Evolutionary conservation across 37 sponge, comb jelly and placozoan species (phyloP).

Genomic region (Cladorhizidae sp.): DNA sequence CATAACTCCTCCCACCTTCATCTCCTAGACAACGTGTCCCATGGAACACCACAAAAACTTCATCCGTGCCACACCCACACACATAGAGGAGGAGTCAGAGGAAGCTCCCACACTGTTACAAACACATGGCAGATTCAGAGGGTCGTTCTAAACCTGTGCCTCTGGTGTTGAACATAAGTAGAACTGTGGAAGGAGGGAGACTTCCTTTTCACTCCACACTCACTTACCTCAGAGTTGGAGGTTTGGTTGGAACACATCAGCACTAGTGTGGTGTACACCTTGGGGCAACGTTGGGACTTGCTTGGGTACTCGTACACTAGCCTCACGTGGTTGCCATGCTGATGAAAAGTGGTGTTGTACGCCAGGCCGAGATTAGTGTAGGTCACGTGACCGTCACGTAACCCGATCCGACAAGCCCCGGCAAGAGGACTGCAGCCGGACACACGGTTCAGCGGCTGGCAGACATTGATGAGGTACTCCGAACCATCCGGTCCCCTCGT

Average conservation of each 20-base stretch:
- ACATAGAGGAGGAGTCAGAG: too few species aligned
- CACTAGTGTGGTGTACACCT: conserved; percentile 22
- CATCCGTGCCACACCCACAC: too few species aligned
- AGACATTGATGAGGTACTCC: conserved; percentile 67
- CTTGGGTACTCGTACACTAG: conserved; percentile 38
- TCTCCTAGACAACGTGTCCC: too few species aligned
- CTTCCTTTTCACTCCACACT: too few species aligned
- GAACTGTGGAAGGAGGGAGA: too few species aligned
- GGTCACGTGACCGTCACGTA: background rate
- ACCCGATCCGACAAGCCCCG: conserved; percentile 26
- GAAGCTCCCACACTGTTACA: too few species aligned
- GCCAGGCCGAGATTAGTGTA: conserved; percentile 45
- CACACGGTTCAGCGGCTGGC: conserved; percentile 56
- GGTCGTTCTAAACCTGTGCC: too few species aligned
- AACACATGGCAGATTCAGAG: too few species aligned
- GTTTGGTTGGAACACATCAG: conserved; percentile 15
- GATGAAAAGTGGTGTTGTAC: conserved; percentile 18
- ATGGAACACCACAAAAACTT: too few species aligned
- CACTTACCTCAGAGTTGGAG: conserved; percentile 1
- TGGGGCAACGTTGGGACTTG: background rate
- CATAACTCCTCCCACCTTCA: too few species aligned
- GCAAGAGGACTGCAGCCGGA: conserved; percentile 55
- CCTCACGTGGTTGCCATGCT: background rate
- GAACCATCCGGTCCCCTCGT: conserved; percentile 22
- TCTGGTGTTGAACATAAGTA: too few species aligned